These are phyloP conservation scores for Phycodurus eques DNA, from an alignment of 2,113 vertebrate species.

Conservation along the genomic window DNA sequence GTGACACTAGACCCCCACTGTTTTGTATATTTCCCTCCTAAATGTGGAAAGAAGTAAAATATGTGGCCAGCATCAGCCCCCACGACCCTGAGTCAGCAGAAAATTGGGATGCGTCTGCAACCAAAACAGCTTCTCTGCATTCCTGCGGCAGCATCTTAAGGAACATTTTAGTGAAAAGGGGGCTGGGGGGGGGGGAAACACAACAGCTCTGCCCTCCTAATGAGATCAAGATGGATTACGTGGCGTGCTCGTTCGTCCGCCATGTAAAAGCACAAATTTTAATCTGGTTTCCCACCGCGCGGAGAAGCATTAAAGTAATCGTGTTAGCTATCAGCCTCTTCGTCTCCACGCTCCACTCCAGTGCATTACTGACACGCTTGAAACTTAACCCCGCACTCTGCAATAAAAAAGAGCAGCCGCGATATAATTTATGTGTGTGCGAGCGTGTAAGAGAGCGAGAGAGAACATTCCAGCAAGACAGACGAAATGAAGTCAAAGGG, in stretches of 20 bases:
- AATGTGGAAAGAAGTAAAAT: not conserved
- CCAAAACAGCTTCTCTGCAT: conserved; percentile 52
- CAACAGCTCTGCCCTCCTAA: conserved; percentile 46
- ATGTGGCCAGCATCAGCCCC: conserved; percentile 25
- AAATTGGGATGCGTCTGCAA: conserved; percentile 46
- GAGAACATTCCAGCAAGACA: conserved; percentile 19
- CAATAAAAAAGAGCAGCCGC: not conserved
- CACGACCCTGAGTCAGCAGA: conserved; percentile 54
- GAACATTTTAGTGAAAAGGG: conserved; percentile 50
- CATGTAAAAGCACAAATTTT: conserved; percentile 64
- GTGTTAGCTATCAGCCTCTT: conserved; percentile 55
- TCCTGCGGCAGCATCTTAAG: conserved; percentile 63
- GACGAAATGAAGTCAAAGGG: conserved; percentile 28
- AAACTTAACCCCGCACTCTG: conserved; percentile 61
- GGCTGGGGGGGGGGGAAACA: conserved; percentile 45
- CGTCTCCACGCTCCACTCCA: conserved; percentile 39
- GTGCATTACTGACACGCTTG: conserved; percentile 64
- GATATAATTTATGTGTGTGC: conserved; percentile 3
- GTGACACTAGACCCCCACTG: not conserved
- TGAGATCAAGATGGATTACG: conserved; percentile 68
- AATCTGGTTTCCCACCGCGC: conserved; percentile 60
- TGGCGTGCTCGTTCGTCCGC: conserved; percentile 42
- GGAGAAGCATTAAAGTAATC: conserved; percentile 62
- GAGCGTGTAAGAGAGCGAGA: conserved; percentile 13
- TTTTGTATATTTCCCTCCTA: not conserved